phyloP scores from a whole-genome alignment of 53 echinoderm and acorn worm species.

The Patiria pectinifera region DNA sequence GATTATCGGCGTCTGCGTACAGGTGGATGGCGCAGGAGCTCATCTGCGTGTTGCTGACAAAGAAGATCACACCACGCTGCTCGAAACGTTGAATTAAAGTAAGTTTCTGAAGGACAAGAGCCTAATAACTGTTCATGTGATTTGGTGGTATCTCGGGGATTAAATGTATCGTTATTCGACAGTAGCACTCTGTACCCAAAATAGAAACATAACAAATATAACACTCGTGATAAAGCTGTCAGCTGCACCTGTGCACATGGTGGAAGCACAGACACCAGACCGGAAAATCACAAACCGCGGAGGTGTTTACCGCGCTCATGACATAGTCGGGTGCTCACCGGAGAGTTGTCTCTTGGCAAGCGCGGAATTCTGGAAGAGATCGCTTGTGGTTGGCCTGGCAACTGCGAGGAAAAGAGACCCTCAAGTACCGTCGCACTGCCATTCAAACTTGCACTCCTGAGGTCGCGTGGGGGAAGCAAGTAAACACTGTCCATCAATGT shows the following conservation, averaged over 20 bases:
- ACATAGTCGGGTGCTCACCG: not conserved
- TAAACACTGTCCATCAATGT: constrained; percentile 38
- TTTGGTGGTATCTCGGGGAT: too few relatives aligned
- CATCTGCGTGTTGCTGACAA: not conserved
- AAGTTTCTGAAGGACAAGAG: too few relatives aligned
- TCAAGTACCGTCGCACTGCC: constrained; percentile 2
- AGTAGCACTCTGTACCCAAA: not conserved
- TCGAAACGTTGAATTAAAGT: not conserved
- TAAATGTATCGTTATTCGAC: not conserved
- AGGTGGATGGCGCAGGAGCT: too few relatives aligned
- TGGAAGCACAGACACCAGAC: not conserved
- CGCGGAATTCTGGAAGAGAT: constrained; percentile 22
- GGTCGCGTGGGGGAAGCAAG: not conserved
- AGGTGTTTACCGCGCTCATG: not conserved
- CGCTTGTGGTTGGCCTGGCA: not conserved
- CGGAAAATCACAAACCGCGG: not conserved
- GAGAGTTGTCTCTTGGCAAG: not conserved
- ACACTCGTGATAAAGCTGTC: not conserved
- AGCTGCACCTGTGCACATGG: constrained; percentile 26
- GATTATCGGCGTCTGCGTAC: too few relatives aligned
- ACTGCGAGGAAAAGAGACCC: not conserved
- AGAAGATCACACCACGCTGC: not conserved
- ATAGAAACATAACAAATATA: not conserved
- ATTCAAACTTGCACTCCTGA: not conserved
- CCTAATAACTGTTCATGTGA: too few relatives aligned